A percentile compares a stretch with the other conserved stretches of the same genome.
These are phyloP conservation scores for Mya arenaria DNA, from an alignment of 1,140 invertebrate species.

Conservation along the genomic window DNA sequence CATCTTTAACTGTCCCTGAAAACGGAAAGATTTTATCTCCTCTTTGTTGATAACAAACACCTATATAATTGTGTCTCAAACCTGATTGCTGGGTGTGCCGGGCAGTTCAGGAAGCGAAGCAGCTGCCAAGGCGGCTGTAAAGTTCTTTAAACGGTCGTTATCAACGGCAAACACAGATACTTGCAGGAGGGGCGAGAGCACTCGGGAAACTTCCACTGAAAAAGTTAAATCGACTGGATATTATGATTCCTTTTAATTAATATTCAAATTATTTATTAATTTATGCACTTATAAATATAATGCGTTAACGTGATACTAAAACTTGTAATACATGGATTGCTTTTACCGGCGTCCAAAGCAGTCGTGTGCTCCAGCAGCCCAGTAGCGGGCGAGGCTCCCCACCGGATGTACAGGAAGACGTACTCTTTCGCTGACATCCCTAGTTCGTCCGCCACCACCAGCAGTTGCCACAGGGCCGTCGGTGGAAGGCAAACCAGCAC, in stretches of 20 bases:
- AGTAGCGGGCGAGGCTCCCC: constrained; percentile 18
- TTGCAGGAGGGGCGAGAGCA: too few relatives aligned
- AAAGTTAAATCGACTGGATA: too few relatives aligned
- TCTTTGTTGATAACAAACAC: too few relatives aligned
- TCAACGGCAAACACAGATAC: too few relatives aligned
- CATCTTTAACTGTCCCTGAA: too few relatives aligned
- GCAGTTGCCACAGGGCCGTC: background rate
- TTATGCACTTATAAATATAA: background rate
- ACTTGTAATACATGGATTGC: background rate
- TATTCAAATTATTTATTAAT: background rate
- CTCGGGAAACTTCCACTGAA: too few relatives aligned
- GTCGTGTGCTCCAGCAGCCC: background rate
- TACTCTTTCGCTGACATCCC: constrained; percentile 23
- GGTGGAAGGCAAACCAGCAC: constrained; percentile 35
- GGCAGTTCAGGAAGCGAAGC: too few relatives aligned
- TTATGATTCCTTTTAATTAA: background rate
- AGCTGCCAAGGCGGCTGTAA: too few relatives aligned
- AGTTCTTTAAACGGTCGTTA: too few relatives aligned
- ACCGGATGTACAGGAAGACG: constrained; percentile 41
- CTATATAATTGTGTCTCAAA: too few relatives aligned
- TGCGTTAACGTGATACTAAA: background rate
- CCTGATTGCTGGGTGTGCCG: too few relatives aligned
- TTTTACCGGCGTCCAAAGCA: background rate
- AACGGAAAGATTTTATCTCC: too few relatives aligned
- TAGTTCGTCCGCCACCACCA: constrained; percentile 7